A percentile compares a stretch with the other conserved stretches of the same genome.
phyloP scores from a whole-genome alignment of 2,113 vertebrate species.

The Fukomys damarensis region DNA sequence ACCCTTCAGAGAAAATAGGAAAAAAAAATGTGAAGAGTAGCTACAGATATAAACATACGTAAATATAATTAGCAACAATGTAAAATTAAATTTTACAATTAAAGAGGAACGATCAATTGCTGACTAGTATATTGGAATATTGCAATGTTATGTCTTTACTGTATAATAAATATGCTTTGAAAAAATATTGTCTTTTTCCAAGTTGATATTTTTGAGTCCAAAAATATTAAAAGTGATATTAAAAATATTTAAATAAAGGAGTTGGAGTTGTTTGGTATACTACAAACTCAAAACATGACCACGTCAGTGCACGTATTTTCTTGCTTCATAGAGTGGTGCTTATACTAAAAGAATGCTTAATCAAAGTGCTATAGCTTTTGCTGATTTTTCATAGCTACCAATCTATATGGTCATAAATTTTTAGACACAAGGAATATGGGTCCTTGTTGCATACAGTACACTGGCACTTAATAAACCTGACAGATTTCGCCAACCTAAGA shows the following conservation, averaged over 20 bases:
- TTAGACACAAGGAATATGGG: slow-evolving; percentile 28
- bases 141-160: neutral
- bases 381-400: slow-evolving; percentile 26
- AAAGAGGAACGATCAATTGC: neutral
- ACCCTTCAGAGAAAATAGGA: neutral
- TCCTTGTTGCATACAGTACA: slow-evolving; percentile 14
- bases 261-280: neutral
- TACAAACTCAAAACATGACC: neutral
- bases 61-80: neutral
- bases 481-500: neutral
- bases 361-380: neutral
- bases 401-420: slow-evolving; percentile 43
- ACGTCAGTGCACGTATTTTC: neutral
- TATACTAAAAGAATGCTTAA: neutral
- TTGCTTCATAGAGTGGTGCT: neutral
- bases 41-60: neutral
- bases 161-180: neutral
- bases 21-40: neutral
- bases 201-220: neutral
- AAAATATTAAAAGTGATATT: neutral
- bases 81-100: neutral
- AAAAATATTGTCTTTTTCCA: neutral
- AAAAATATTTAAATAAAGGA: neutral
- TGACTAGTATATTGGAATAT: neutral
- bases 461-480: slow-evolving; percentile 26